phyloP scores from a whole-genome alignment of 1,140 invertebrate species.

The Druon quercuslanigerum region DNA sequence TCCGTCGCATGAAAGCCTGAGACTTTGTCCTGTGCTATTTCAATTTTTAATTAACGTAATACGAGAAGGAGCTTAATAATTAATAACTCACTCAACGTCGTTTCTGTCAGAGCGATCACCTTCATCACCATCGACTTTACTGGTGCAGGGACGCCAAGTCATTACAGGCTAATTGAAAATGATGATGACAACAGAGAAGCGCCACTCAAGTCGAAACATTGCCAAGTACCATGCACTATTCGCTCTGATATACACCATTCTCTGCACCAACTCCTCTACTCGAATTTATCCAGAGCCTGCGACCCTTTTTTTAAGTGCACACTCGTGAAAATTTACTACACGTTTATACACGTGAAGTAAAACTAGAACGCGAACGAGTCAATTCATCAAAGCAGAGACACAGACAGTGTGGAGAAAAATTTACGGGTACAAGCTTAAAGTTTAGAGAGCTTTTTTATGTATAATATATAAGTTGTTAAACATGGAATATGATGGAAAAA shows the following conservation, averaged over 20 bases:
- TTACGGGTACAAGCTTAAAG: too few species aligned
- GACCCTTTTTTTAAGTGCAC: slow-evolving; percentile 4
- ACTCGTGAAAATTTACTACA: not conserved
- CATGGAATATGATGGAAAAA: too few species aligned
- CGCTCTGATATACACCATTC: not conserved
- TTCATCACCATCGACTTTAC: slow-evolving; percentile 45
- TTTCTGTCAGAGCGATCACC: slow-evolving; percentile 40
- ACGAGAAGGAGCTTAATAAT: slow-evolving; percentile 48
- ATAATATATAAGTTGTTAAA: too few species aligned
- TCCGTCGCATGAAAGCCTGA: slow-evolving; percentile 31
- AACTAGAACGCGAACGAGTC: slow-evolving; percentile 5
- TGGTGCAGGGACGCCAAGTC: slow-evolving; percentile 46
- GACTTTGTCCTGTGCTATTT: slow-evolving; percentile 37
- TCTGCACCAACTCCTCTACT: not conserved
- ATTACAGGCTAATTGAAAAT: slow-evolving; percentile 55
- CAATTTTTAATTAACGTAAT: slow-evolving; percentile 48
- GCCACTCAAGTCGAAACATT: slow-evolving; percentile 50
- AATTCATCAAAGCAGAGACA: not conserved
- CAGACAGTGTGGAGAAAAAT: too few species aligned
- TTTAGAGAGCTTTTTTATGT: too few species aligned
- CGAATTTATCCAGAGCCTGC: not conserved
- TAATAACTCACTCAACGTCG: slow-evolving; percentile 51
- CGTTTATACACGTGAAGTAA: slow-evolving; percentile 6
- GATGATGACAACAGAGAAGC: slow-evolving; percentile 51
- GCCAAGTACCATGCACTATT: slow-evolving; percentile 24